Base-by-base conservation (phyloP, 2,113 vertebrate genomes). In the Odontophorus gujanensis region DNA sequence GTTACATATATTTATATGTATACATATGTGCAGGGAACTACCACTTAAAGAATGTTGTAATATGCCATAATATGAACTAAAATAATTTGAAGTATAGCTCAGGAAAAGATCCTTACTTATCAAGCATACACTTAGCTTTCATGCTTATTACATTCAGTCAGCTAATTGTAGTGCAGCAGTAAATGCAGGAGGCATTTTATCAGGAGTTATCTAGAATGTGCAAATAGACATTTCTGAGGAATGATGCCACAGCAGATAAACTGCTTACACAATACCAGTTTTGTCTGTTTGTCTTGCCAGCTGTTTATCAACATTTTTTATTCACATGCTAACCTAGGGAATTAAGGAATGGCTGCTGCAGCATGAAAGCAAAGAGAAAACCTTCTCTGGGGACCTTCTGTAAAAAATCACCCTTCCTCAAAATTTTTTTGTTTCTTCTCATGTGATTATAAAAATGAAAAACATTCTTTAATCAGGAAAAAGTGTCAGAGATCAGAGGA, bases 291-390 rank as follows among this genome's bases (percentile, higher is more conserved):
- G 16, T 22, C 89, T 95, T 88, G 17, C 50, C 55, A 94, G 14
- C 18, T 91, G 34, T 80, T 89, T 93, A 66, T 87, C 65, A 69
- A 73, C 40, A 71, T 40, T 94, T 95, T 63, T 87, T 91, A 53
- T 92, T 96, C 47, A 21, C 25, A 19, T 32, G 36, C 36, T 59
- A 57, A 82, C 30, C 40, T 62, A 21, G 30, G 57, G 43, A 69
- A 95, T 85, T 76, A 91, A 94, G 59, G 75, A 76, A 84, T 51
- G 18, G 30, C 55, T 61, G 85, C 40, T 8, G 43, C n/a, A 38
- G 11, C 22, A 90, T 88, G 77, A 85, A 94, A 92, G 22, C 36
- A 75, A 84, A 95, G 45, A 62, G 12, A 67, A 89, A 51, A 2
- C 8, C 20, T 93, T 76, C 50, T 69, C 83, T 81, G 34, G 58